phyloP scores from a whole-genome alignment of 2,888 invertebrate genomes.

The Galerucella nymphaeae region DNA sequence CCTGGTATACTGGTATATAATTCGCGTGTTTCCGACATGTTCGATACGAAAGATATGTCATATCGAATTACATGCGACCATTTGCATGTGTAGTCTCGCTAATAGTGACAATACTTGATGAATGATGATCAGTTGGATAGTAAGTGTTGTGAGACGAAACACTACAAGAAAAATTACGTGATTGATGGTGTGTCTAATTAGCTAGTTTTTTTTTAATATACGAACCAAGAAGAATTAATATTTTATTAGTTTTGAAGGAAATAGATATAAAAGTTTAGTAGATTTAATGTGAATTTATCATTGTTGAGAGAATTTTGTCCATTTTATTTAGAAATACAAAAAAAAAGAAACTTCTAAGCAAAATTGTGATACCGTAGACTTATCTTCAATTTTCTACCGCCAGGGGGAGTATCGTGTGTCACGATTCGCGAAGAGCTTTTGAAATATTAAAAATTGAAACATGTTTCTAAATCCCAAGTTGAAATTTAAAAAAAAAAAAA shows the following conservation, averaged over 20 bases:
- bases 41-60: conserved; percentile 59
- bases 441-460: too few species aligned
- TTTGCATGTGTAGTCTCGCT: conserved; percentile 28
- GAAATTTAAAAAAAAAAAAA: too few species aligned
- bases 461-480: too few species aligned
- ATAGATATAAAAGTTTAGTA: too few species aligned
- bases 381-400: too few species aligned
- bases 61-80: conserved; percentile 56
- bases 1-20: conserved; percentile 19
- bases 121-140: conserved; percentile 15
- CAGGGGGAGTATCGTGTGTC: too few species aligned
- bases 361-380: too few species aligned
- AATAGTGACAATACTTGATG: conserved; percentile 35
- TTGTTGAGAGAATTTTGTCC: too few species aligned
- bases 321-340: too few species aligned
- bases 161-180: conserved; percentile 16
- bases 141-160: conserved; percentile 17
- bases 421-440: too few species aligned
- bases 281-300: too few species aligned
- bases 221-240: neutral
- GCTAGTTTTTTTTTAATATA: neutral
- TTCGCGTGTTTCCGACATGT: conserved; percentile 50
- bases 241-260: neutral
- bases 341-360: too few species aligned
- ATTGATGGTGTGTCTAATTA: conserved; percentile 28